Evolutionary conservation across 2,113 vertebrate genomes (phyloP).

Genomic region (Coptodon bakossiorum): DNA sequence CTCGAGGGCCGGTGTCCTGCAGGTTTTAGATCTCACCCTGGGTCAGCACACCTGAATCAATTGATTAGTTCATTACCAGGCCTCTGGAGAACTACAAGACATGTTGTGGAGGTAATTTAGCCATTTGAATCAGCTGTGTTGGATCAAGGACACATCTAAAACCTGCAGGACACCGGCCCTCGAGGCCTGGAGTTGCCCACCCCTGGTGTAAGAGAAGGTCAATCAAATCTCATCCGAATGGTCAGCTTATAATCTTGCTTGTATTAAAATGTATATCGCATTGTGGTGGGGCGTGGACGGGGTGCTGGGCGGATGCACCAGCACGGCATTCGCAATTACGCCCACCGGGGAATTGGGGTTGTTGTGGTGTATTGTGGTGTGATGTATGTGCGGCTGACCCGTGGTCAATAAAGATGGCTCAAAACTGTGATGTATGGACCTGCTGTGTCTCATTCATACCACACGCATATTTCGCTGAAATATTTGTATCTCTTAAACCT

Average conservation of each 20-base stretch:
- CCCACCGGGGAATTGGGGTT: background rate
- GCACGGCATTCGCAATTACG: rapidly evolving
- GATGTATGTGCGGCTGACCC: background rate
- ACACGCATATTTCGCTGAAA: background rate
- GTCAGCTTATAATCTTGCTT: background rate
- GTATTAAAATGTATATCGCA: background rate
- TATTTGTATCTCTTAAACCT: background rate
- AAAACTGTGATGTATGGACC: background rate
- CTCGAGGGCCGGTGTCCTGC: background rate
- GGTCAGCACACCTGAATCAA: rapidly evolving
- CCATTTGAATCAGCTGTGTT: background rate
- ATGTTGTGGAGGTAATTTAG: rapidly evolving
- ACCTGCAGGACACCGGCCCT: background rate
- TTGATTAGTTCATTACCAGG: background rate
- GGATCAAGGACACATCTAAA: background rate
- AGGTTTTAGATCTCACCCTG: background rate
- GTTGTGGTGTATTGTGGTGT: background rate
- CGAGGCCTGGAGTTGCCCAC: background rate
- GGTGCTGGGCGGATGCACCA: background rate
- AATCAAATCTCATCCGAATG: background rate
- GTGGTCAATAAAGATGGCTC: background rate
- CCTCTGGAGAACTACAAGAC: background rate
- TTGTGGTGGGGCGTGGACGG: background rate
- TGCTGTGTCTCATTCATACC: background rate
- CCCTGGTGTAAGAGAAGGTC: background rate